Base-by-base conservation (phyloP, 2,888 invertebrate species). In the Cerastis leucographa region DNA sequence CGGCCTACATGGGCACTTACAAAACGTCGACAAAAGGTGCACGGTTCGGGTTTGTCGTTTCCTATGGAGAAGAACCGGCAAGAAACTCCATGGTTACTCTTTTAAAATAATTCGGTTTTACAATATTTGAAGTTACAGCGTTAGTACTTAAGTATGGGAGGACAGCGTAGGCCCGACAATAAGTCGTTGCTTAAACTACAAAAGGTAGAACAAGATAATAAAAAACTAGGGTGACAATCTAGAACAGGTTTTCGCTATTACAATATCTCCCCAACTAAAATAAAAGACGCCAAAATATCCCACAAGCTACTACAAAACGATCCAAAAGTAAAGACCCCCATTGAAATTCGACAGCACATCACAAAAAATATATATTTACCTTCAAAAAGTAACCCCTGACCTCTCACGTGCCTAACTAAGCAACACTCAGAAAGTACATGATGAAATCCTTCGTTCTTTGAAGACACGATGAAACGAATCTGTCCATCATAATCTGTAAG, bases 401-500 rank as follows among this genome's bases (percentile, higher is more conserved):
- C 75, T 77, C 72, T 80, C 89, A 79, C 88, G 84, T 87, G 71
- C 65, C 40, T 64, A 77, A 71, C 85, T 74, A 44, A 68, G 73
- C 83, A 85, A 72, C 83, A 76, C 83, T 85, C 79, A 67, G 62
- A 72, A 42, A 65, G 71, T 69, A 87, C 83, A 83, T 74, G 86
- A 88, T 84, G 76, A 86, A 89, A 88, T 88, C 83, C 79, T 87
- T 66, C 89, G 81, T 88, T 87, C 85, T 88, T 87, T 85, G 85
- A 89, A 89, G 84, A 74, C 69, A 84, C 88, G 88, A 79, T 85
- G 84, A 88, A 89, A 86, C 70, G 85, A 83, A 78, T 83, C 89
- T 88, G 92, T 91, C 92, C 90, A 88, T 92, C 92, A 91, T 88
- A 90, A 92, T 92, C 90, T 92, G 90, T 87, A 83, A 90, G 89